A percentile compares a stretch with the other conserved stretches of the same genome.
phyloP scores from a whole-genome alignment of 2,888 invertebrate species.

The Nomada hirtipes region DNA sequence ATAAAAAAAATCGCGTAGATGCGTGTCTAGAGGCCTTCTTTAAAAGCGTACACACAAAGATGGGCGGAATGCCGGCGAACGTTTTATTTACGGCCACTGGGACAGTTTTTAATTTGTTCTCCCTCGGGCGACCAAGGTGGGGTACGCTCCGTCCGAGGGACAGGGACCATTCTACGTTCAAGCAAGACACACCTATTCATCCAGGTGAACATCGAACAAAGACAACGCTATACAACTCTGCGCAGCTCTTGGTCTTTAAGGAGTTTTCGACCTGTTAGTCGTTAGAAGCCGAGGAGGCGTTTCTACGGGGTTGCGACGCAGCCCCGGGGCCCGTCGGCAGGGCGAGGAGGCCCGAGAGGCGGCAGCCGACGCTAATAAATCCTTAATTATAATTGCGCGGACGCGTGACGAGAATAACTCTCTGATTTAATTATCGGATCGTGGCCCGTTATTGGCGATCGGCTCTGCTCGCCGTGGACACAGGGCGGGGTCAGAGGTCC shows the following conservation, averaged over 20 bases:
- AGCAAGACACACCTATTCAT: not conserved
- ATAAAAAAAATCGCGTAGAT: constrained; percentile 77
- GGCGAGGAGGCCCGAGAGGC: constrained; percentile 50
- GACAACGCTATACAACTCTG: constrained; percentile 4
- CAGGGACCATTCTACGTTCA: not conserved
- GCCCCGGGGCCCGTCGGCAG: constrained; percentile 5
- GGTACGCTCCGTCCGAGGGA: not conserved
- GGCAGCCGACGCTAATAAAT: constrained; percentile 82
- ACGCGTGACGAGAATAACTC: constrained; percentile 84
- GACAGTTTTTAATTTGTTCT: constrained; percentile 85
- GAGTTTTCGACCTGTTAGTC: constrained; percentile 82
- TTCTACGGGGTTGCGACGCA: constrained; percentile 78
- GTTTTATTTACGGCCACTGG: constrained; percentile 84
- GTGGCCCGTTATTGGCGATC: constrained; percentile 52
- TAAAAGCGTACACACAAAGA: constrained; percentile 77
- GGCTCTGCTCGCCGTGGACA: not conserved
- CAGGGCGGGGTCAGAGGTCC: constrained; percentile 7
- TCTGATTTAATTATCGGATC: constrained; percentile 83
- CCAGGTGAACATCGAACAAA: not conserved
- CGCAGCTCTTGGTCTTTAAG: constrained; percentile 76
- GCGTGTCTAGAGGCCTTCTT: constrained; percentile 81
- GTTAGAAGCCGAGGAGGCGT: constrained; percentile 81
- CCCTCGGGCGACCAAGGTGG: constrained; percentile 74
- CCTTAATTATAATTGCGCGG: constrained; percentile 84
- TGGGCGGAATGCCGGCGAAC: constrained; percentile 81